Base-by-base conservation (phyloP, 2,797 vertebrate genomes). In the Poecilia picta region DNA sequence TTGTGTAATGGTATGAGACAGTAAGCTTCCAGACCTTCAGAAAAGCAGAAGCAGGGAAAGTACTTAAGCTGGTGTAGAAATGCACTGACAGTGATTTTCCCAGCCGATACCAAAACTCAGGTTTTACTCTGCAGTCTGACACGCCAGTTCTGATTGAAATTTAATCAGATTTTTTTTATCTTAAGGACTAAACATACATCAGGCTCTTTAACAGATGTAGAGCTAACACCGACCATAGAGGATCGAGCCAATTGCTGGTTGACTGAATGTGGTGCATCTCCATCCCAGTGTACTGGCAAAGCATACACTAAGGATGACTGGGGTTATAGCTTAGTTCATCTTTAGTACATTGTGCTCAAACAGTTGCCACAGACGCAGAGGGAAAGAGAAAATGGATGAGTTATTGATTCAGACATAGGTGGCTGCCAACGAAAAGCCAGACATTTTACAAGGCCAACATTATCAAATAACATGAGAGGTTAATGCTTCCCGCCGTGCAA, bases 1-100 rank as follows among this genome's bases (percentile, higher is more conserved):
- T 84, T 82, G 81, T 82, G 81, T 85, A 84, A 90, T 80, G 64
- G 87, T 36, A 89, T 55, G 72, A 85, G 83, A 82, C 82, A 76
- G 85, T 78, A 70, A 83, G 81, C 75, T 66, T 62, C 36, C 36
- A 76, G 85, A 85, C 73, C 88, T 81, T 47, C 72, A 51, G 59
- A 47, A 68, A 64, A 75, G 57, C 15, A 57, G 36, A 78, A 71
- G 23, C 31, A 47, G 74, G 79, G 68, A 77, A 78, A 86, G 73
- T 62, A 73, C 66, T 53, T 78, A 28, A 6, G 64, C 68, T 70
- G 31, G 66, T 28, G 66, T 36, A 78, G 66, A 81, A 70, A 64
- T 53, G 39, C 57, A 81, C 2, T 23, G 6, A 45, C 28, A 18
- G 45, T n/a, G 41, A 11, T 16, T 45, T n/a, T 71, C 25, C 8